phyloP scores from a whole-genome alignment of 2,113 vertebrate genomes.

The Thomomys bottae region DNA sequence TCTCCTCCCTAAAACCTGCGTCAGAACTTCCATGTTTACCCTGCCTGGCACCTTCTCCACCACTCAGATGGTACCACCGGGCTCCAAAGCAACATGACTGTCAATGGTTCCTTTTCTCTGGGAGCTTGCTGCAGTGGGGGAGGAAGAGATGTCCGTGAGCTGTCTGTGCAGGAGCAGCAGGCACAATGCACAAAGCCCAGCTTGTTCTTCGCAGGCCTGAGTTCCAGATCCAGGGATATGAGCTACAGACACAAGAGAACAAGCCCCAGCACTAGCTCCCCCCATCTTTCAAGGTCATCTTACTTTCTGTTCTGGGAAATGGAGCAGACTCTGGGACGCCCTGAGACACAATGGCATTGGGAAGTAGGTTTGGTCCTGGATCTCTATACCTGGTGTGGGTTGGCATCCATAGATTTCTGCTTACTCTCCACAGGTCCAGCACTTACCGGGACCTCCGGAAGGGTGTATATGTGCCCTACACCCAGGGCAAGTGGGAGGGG shows the following conservation, averaged over 20 bases:
- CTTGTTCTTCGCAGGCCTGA: constrained; percentile 42
- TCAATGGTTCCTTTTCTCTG: constrained; percentile 76
- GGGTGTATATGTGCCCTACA: constrained; percentile 97
- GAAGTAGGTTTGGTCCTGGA: not conserved
- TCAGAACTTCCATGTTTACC: not conserved
- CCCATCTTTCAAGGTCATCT: not conserved
- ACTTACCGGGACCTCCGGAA: constrained; percentile 94
- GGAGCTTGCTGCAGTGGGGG: constrained; percentile 16
- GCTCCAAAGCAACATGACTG: constrained; percentile 59
- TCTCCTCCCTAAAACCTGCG: constrained; percentile 15
- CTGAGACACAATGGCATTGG: not conserved
- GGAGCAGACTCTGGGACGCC: not conserved
- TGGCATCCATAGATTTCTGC: not conserved
- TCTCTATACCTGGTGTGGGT: not conserved
- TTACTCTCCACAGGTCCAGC: constrained; percentile 88
- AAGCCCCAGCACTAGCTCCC: not conserved
- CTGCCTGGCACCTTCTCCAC: constrained; percentile 39
- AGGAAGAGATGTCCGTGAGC: not conserved
- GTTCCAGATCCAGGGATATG: constrained; percentile 4
- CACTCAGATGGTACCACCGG: constrained; percentile 67
- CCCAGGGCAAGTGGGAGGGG: constrained; percentile 99
- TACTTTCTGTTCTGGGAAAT: not conserved
- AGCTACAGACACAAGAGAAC: not conserved
- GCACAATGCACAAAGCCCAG: constrained; percentile 58
- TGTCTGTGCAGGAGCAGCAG: not conserved